Conservation (phyloP, 1,140 invertebrate genomes). For the Watersipora subatra region DNA sequence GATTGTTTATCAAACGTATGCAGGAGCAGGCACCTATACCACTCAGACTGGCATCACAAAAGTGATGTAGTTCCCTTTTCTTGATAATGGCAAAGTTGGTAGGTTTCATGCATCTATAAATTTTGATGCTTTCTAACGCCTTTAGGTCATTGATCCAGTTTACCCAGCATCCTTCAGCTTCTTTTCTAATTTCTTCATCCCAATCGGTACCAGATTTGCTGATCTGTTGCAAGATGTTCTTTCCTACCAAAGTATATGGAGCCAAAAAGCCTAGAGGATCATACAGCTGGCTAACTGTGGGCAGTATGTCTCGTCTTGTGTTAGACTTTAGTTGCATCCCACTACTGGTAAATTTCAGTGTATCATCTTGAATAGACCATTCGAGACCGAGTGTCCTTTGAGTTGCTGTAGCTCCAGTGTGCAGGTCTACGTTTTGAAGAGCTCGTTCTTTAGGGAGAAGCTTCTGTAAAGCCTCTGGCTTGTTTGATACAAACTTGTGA, state of each 20-base stretch:
- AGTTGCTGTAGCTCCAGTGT: no score
- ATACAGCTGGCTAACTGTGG: not conserved
- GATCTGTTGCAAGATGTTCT: not conserved
- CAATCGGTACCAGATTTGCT: not conserved
- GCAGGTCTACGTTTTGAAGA: no score
- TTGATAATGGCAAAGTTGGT: not conserved
- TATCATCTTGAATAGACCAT: not conserved
- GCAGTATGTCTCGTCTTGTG: not conserved
- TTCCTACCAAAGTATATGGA: not conserved
- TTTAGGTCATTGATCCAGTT: not conserved
- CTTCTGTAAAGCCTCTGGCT: no score
- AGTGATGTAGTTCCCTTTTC: not conserved
- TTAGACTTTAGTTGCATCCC: not conserved
- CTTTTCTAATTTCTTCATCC: not conserved
- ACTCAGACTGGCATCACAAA: not conserved
- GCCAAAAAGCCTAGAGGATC: conserved; percentile 4
- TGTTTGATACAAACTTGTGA: conserved; percentile 2
- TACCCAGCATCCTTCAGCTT: not conserved
- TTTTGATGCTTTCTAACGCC: not conserved
- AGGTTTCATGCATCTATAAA: not conserved
- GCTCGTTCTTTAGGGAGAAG: no score
- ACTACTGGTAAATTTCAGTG: not conserved
- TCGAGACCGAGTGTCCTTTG: not conserved
- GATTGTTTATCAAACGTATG: not conserved
- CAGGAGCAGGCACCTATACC: not conserved